Conservation (phyloP, 2,888 invertebrate genomes). For the Timema podura region DNA sequence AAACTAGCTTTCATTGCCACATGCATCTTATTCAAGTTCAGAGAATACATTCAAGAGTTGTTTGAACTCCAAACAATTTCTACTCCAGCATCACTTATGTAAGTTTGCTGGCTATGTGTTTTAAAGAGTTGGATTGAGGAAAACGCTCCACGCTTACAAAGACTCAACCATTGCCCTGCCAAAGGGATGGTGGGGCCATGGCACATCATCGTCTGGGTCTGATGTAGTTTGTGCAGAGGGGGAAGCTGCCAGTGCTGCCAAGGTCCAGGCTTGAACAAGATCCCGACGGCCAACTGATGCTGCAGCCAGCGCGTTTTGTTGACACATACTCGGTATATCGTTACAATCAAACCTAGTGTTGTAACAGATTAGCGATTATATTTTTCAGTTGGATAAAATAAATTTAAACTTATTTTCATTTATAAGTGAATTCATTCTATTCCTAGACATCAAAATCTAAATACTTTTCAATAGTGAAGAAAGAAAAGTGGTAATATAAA, state of each 20-base stretch:
- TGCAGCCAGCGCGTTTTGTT: slow-evolving; percentile 73
- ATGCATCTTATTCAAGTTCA: no score
- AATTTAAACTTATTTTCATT: no score
- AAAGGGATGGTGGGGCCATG: slow-evolving; percentile 81
- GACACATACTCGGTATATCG: slow-evolving; percentile 64
- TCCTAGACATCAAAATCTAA: background rate
- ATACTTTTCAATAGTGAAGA: no score
- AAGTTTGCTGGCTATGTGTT: background rate
- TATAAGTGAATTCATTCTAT: background rate
- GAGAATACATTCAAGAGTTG: no score
- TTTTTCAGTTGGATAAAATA: background rate
- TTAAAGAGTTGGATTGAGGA: background rate
- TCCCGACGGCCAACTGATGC: slow-evolving; percentile 70
- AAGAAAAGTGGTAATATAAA: no score
- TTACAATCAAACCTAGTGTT: slow-evolving; percentile 42
- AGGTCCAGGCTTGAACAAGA: slow-evolving; percentile 81
- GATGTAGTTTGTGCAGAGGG: slow-evolving; percentile 40
- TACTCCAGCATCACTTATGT: background rate
- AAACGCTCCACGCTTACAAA: slow-evolving; percentile 59
- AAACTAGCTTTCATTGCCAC: no score
- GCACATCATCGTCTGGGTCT: slow-evolving; percentile 62
- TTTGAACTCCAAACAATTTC: no score
- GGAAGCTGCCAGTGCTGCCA: slow-evolving; percentile 65
- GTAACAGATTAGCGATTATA: background rate
- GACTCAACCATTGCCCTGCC: slow-evolving; percentile 80